Percentiles rank a stretch among this genome's conserved stretches.
Conservation (phyloP, 2,888 invertebrate species). For the Tachina fera region DNA sequence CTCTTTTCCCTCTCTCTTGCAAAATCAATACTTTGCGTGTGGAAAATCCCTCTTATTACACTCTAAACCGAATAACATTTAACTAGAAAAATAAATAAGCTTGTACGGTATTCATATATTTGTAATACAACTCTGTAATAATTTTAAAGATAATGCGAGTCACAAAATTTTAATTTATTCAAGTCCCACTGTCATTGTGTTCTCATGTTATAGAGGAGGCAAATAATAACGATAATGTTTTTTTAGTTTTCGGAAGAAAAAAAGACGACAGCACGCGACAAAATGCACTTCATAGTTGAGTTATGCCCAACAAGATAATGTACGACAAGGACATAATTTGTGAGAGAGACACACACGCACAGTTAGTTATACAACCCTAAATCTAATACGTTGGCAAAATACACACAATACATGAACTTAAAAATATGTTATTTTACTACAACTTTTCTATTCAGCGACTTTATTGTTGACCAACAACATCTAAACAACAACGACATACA, state of each 20-base stretch:
- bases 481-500: slow-evolving; percentile 41
- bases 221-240: slow-evolving; percentile 34
- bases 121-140: no score
- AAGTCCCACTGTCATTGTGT: slow-evolving; percentile 46
- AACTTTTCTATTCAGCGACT: slow-evolving; percentile 34
- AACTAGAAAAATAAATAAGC: no score
- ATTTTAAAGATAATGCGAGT: no score
- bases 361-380: slow-evolving; percentile 39
- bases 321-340: slow-evolving; percentile 60
- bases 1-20: no score
- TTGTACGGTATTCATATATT: no score
- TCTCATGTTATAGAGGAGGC: slow-evolving; percentile 19
- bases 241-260: slow-evolving; percentile 26
- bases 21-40: no score
- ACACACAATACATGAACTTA: slow-evolving; percentile 62
- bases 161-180: not conserved
- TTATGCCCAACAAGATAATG: slow-evolving; percentile 71
- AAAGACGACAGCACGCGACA: slow-evolving; percentile 70
- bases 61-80: no score
- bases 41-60: no score
- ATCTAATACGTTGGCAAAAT: slow-evolving; percentile 47
- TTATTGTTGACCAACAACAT: slow-evolving; percentile 64
- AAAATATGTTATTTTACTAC: slow-evolving; percentile 59
- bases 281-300: slow-evolving; percentile 70
- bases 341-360: slow-evolving; percentile 39